Evolutionary conservation across 1,140 invertebrate species (phyloP), one percentile per base, ranked within the genome.

Genomic region (Brachionus calyciflorus): DNA sequence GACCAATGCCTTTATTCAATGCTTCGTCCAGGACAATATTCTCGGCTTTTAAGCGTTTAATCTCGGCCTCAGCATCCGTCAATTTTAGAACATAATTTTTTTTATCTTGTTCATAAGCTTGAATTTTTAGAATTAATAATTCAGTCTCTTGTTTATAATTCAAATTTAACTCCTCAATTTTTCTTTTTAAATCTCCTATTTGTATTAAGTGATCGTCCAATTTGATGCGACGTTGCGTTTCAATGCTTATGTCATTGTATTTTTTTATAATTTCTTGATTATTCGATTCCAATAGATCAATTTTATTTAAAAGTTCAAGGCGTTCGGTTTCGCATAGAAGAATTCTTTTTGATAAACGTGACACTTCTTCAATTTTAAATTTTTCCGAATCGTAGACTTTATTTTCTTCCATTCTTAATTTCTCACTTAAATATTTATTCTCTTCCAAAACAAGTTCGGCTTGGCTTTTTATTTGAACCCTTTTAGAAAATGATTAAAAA

Each of bases 221-320:
- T 55, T 49, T 51, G 9, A 73, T 17, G 7, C 69, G n/a, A 2
- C 51, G 46, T 14, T 73, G 69, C 46, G 30, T 51, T 19, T 73
- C 69, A 30, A 55, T 24, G 5, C 17, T 21, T 2, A 33, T 19
- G 3, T 73, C 30, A 24, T 73, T 73, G 28, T 37, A 73, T 14
- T 73, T 73, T 49, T 55, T 49, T n/a, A 33, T 21, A 24, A 73
- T 51, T 73, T 73, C 69, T 49, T 73, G 5, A 51, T 73, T 73
- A n/a, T 51, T 73, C 44, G 21, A 17, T 51, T 73, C 30, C 2
- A 73, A 21, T 12, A 55, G 19, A 28, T 73, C 69, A 6, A 73
- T 73, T 73, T 73, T 40, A 24, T 73, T 73, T 37, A 51, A 10
- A 30, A 73, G 14, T 14, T 55, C 46, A 19, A 73, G 9, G 5